Evolutionary conservation across 2,888 invertebrate species (phyloP).

Genomic region (Lasioglossum morio): DNA sequence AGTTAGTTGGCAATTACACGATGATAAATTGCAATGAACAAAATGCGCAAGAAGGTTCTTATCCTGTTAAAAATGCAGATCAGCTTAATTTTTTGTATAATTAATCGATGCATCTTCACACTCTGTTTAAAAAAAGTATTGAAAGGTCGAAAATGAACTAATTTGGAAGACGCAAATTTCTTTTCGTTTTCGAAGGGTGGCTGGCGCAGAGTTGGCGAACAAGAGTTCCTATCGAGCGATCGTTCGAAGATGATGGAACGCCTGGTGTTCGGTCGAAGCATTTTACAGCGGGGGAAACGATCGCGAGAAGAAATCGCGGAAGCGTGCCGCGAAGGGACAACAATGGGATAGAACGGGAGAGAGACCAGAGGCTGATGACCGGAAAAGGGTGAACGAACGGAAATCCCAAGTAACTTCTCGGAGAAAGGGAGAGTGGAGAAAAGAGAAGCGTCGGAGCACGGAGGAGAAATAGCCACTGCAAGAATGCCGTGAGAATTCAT

Average conservation of each 20-base stretch:
- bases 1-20: too few relatives aligned
- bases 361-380: constrained; percentile 76
- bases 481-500: constrained; percentile 60
- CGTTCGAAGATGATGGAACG: neutral
- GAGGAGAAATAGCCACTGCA: neutral
- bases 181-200: neutral
- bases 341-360: constrained; percentile 51
- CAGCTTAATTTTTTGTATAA: too few relatives aligned
- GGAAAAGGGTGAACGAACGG: constrained; percentile 80
- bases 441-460: constrained; percentile 11
- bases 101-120: too few relatives aligned
- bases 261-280: neutral
- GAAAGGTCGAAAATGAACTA: too few relatives aligned
- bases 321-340: constrained; percentile 66
- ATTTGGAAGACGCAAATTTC: neutral
- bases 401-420: constrained; percentile 70
- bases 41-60: too few relatives aligned
- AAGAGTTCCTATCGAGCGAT: neutral
- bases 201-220: neutral
- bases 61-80: too few relatives aligned
- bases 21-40: too few relatives aligned
- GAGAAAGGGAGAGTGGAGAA: constrained; percentile 61
- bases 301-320: constrained; percentile 67
- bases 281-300: constrained; percentile 36
- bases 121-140: too few relatives aligned